Evolutionary conservation across 1,140 invertebrate species (phyloP), one percentile per base, ranked within the genome.

Genomic region (Heliothis subflexa): DNA sequence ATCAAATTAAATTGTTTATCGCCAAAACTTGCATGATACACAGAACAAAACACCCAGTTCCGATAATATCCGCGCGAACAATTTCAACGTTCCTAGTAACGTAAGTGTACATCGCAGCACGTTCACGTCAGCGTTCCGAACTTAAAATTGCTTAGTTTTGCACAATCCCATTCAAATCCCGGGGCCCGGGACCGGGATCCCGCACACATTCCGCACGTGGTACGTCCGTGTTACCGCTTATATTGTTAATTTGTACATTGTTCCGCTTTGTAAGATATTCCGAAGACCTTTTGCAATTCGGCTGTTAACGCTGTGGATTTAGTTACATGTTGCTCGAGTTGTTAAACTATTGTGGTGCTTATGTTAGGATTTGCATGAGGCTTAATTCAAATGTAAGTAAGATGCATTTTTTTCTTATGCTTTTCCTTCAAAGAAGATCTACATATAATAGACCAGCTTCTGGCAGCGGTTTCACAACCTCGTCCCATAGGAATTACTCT

Each of bases 161-260:
- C 61, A 64, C 33, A 45, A 64, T 66, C 62, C 62, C 62, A 66
- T 66, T 66, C 16, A 47, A 66, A 66, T 66, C 62, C 62, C 59
- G 59, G 59, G n/a, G 7, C 54, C 16, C 55, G 55, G 55, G 40
- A 47, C 62, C 16, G 62, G 62, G 18, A 66, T 47, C 62, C 62
- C 16, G 62, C 62, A 47, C 62, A 66, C 62, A 66, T 66, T 66
- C 62, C 62, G 62, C 47, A 49, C 40, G 62, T 66, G 62, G 45
- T 47, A 66, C 33, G 40, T 47, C 62, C 62, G 62, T 66, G 45
- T 64, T 47, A 66, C n/a, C 62, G 62, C 62, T 66, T 66, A 66
- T 66, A 66, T 66, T 66, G 62, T 66, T 66, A 66, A 66, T 66
- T 66, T 66, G 62, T 66, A 66, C 62, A 66, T 66, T 66, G 62